phyloP scores from a whole-genome alignment of 37 sponge, comb jelly and placozoan genomes.

The Eunapius fragilis region DNA sequence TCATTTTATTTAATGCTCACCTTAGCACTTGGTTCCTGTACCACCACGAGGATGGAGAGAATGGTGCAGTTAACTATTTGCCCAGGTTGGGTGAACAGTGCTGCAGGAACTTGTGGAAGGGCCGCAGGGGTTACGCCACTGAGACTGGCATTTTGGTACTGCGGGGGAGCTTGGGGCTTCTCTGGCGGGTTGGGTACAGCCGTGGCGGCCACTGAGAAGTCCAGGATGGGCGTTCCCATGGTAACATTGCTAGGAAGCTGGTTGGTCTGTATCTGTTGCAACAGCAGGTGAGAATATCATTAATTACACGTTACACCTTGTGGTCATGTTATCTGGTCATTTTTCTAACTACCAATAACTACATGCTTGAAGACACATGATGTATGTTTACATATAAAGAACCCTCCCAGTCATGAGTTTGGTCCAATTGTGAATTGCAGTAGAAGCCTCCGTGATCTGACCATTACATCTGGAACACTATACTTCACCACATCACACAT shows the following conservation, averaged over 20 bases:
- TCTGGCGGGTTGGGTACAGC: neutral
- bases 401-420: too few species aligned
- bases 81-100: neutral
- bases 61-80: neutral
- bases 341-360: too few species aligned
- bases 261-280: neutral
- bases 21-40: constrained; percentile 1
- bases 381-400: too few species aligned
- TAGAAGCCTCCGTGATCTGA: too few species aligned
- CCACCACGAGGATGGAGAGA: constrained; percentile 3
- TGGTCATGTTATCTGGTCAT: too few species aligned
- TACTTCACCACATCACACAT: too few species aligned
- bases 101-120: neutral
- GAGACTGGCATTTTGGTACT: neutral
- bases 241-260: neutral
- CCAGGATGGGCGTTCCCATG: neutral
- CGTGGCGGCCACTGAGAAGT: neutral
- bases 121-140: neutral
- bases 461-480: too few species aligned
- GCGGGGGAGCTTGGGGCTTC: neutral
- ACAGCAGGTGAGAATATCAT: neutral
- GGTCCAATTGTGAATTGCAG: too few species aligned
- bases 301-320: neutral
- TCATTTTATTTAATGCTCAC: neutral
- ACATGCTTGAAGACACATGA: too few species aligned